These are phyloP conservation scores for Argynnis bischoffii DNA, from an alignment of 2,888 invertebrate genomes.

Conservation along the genomic window DNA sequence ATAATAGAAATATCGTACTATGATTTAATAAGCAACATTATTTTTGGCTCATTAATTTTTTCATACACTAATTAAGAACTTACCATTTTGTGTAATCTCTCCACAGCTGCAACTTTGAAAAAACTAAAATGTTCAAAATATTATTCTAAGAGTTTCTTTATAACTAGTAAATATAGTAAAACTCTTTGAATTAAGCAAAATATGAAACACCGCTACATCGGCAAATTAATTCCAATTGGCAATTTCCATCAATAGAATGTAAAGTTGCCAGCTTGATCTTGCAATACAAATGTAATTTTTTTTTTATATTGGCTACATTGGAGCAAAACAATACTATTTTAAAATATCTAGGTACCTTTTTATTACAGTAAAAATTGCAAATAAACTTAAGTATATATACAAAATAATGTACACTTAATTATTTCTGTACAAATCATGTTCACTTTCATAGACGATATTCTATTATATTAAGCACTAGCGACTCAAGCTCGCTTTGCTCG, in stretches of 20 bases:
- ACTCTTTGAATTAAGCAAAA: conserved; percentile 9
- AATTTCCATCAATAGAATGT: conserved; percentile 21
- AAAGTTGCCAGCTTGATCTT: conserved; percentile 22
- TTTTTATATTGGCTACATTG: not conserved
- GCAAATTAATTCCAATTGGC: conserved; percentile 15
- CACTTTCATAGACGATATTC: too few relatives aligned
- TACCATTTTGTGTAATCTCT: conserved; percentile 49
- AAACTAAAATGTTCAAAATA: conserved; percentile 12
- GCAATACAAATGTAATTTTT: not conserved
- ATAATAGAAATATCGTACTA: not conserved
- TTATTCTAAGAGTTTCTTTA: not conserved
- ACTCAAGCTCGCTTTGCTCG: too few relatives aligned
- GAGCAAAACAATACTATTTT: not conserved
- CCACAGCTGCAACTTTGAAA: conserved; percentile 40
- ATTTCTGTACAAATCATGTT: too few relatives aligned
- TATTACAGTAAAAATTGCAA: too few relatives aligned
- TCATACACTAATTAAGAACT: conserved; percentile 25
- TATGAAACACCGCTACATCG: conserved; percentile 5
- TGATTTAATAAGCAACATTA: conserved; percentile 1
- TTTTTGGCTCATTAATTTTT: not conserved
- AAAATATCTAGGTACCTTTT: too few relatives aligned
- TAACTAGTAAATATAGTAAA: conserved; percentile 17
- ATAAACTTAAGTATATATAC: too few relatives aligned
- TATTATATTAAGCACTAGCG: too few relatives aligned
- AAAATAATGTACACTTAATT: too few relatives aligned